These are phyloP conservation scores for Trissonchulus latispiculum DNA, from an alignment of 2,888 invertebrate species.

Conservation along the genomic window DNA sequence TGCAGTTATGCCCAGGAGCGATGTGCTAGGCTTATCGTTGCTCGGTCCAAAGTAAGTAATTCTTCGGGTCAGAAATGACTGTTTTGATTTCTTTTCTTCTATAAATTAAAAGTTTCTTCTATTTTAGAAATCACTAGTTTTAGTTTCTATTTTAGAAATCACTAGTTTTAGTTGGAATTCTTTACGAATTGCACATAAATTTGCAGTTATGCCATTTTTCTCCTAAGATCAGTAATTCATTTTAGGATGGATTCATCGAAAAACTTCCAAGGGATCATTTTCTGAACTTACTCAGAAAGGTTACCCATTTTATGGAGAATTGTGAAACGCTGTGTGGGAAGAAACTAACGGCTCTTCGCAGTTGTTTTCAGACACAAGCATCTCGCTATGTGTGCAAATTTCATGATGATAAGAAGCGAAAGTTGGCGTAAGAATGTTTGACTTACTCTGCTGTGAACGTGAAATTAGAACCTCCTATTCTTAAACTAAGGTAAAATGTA, in stretches of 20 bases:
- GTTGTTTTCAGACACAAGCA: conserved; percentile 54
- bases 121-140: too few species aligned
- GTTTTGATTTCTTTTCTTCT: too few species aligned
- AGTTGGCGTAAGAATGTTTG: conserved; percentile 56
- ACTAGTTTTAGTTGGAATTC: too few species aligned
- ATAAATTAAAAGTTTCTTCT: too few species aligned
- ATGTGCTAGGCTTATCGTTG: conserved; percentile 73
- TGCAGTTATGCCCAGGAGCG: conserved; percentile 86
- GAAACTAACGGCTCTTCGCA: conserved; percentile 20
- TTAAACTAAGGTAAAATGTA: too few species aligned
- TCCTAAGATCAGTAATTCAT: too few species aligned
- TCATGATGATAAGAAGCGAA: conserved; percentile 73
- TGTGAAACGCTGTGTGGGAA: conserved; percentile 54
- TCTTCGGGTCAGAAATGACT: too few species aligned
- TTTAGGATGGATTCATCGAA: conserved; percentile 53
- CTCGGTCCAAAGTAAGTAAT: conserved; percentile 47
- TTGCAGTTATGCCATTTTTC: too few species aligned
- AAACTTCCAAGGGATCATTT: conserved; percentile 66
- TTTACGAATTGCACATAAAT: too few species aligned
- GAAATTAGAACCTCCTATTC: too few species aligned
- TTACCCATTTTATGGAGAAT: conserved; percentile 65
- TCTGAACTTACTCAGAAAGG: conserved; percentile 61
- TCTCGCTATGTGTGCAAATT: conserved; percentile 80
- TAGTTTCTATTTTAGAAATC: too few species aligned
- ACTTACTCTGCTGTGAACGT: too few species aligned